A percentile compares a stretch with the other conserved stretches of the same genome.
Evolutionary conservation across 2,797 vertebrate species (phyloP).

Genomic region (Coracias cyanogaster): DNA sequence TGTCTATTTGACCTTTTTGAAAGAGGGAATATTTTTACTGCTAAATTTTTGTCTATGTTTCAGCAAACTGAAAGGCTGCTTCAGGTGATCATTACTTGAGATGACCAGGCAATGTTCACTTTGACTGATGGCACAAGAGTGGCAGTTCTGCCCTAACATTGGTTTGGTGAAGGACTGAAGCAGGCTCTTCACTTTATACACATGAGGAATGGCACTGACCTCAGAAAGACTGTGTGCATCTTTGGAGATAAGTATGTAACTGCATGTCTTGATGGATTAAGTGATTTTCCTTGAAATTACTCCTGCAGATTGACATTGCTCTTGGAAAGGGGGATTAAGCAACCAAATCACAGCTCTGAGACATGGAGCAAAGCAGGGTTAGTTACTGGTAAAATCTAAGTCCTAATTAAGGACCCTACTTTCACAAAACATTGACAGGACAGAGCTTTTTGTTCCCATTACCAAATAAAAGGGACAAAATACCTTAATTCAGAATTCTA

Average conservation of each 20-base stretch:
- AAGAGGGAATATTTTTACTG: slow-evolving; percentile 22
- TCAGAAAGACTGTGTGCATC: not conserved
- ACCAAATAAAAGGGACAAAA: not conserved
- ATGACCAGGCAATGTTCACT: not conserved
- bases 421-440: not conserved
- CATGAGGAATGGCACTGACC: not conserved
- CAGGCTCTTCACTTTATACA: not conserved
- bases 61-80: not conserved
- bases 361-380: not conserved
- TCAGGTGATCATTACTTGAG: not conserved
- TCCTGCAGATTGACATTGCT: not conserved
- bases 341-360: not conserved
- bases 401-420: not conserved
- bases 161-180: not conserved
- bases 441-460: not conserved
- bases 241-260: not conserved
- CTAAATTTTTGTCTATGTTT: not conserved
- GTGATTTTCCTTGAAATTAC: not conserved
- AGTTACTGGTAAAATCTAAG: not conserved
- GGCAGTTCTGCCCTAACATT: not conserved
- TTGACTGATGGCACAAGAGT: not conserved
- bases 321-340: not conserved
- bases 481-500: not conserved
- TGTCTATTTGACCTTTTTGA: not conserved
- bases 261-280: not conserved